Evolutionary conservation across 2,888 invertebrate genomes (phyloP), one percentile per base, ranked within the genome.

Genomic region (Lasioglossum pauxillum): DNA sequence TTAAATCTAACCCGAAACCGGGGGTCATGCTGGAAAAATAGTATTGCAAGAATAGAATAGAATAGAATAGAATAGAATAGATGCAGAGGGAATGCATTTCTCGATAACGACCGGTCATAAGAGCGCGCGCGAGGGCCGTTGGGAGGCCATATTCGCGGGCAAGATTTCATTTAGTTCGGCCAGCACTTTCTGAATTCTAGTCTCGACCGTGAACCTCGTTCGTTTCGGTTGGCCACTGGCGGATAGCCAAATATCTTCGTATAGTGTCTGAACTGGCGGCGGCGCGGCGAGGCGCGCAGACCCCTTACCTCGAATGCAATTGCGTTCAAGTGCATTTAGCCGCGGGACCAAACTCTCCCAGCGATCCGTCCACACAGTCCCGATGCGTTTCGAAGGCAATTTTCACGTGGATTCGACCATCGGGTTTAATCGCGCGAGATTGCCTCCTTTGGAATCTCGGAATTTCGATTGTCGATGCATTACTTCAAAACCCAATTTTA

Each of bases 191-290:
- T 82, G 81, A 71, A 90, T 88, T 90, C 85, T 84, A 81, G 75
- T 89, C 84, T 57, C 90, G 91, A 90, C 90, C 91, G 83, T 90
- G 90, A 90, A 91, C 91, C 90, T 88, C 84, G 84, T 82, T 86
- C 90, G 74, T 85, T 82, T 86, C 78, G 80, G 75, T 81, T 71
- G 71, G 75, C 74, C 72, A 81, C 57, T 90, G 90, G 90, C 88
- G 19, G 23, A 31, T n/a, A 14, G 90, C 90, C 90, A 90, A 90
- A 91, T 86, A 85, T 91, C 80, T 81, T 53, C 57, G 84, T 75
- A 88, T 80, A 84, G 88, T 79, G 90, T 84, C 84, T 38, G 38
- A 67, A 67, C 67, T 19, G 67, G 19, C 67, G 67, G 60, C 60
- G 60, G 31, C 60, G 31, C 60, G 60, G 60, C 35, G 35, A 31